phyloP scores from a whole-genome alignment of 2,797 vertebrate species.

The Lepilemur ruficaudatus region DNA sequence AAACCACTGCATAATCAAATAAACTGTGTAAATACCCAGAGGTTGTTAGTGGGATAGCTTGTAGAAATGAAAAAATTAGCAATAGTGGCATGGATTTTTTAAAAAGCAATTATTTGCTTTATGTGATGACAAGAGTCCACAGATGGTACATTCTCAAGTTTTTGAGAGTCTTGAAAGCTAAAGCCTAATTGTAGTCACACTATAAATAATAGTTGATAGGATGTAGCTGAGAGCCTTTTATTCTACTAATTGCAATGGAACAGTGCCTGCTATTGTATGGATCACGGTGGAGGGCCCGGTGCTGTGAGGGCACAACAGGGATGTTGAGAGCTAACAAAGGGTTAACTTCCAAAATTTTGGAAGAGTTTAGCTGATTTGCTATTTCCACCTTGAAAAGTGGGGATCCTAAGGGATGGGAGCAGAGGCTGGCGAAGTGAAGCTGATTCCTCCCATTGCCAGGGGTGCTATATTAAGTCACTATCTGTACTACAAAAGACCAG shows the following conservation, averaged over 20 bases:
- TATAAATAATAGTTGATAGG: not conserved
- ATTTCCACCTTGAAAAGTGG: not conserved
- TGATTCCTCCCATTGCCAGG: not conserved
- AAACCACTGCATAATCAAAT: slow-evolving; percentile 59
- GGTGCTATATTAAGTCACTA: not conserved
- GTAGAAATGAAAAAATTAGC: slow-evolving; percentile 73
- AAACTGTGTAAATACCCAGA: slow-evolving; percentile 66
- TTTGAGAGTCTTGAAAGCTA: not conserved
- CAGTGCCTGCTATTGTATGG: not conserved
- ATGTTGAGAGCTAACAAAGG: not conserved
- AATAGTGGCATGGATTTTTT: slow-evolving; percentile 51
- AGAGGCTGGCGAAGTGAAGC: not conserved
- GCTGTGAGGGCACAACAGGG: not conserved
- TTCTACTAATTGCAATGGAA: not conserved
- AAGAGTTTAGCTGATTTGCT: not conserved
- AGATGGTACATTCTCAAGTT: slow-evolving; percentile 55
- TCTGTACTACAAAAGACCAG: not conserved
- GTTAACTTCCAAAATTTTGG: not conserved
- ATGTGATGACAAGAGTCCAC: slow-evolving; percentile 39
- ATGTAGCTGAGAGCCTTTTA: not conserved
- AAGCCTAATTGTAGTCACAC: not conserved
- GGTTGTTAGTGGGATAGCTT: slow-evolving; percentile 47
- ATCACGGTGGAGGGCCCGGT: not conserved
- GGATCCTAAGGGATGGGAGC: not conserved
- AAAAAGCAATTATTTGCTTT: slow-evolving; percentile 69